phyloP scores from a whole-genome alignment of 2,888 invertebrate species.

The Eupithecia insigniata region DNA sequence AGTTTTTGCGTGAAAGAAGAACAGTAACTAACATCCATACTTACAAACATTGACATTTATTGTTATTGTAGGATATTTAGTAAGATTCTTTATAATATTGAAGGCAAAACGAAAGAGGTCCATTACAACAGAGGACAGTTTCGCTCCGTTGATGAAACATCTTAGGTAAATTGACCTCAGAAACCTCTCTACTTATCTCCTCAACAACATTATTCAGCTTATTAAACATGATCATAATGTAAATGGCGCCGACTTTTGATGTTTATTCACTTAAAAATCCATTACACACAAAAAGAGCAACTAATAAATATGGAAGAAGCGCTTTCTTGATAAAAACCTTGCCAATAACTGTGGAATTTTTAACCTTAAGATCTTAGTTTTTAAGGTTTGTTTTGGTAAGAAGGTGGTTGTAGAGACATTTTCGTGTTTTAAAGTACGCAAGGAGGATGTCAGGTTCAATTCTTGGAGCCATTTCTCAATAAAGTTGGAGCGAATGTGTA shows the following conservation, averaged over 20 bases:
- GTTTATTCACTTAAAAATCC: slow-evolving; percentile 82
- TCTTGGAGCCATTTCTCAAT: slow-evolving; percentile 80
- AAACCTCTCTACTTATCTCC: slow-evolving; percentile 3
- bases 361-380: slow-evolving; percentile 20
- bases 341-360: slow-evolving; percentile 31
- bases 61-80: no score
- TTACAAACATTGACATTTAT: no score
- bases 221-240: slow-evolving; percentile 48
- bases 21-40: no score
- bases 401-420: slow-evolving; percentile 53
- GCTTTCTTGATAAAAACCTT: slow-evolving; percentile 60
- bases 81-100: background rate
- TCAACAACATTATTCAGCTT: slow-evolving; percentile 34
- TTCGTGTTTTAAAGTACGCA: slow-evolving; percentile 72
- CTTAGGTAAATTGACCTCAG: background rate
- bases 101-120: background rate
- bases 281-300: slow-evolving; percentile 79
- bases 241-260: slow-evolving; percentile 56
- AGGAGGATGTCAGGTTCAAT: slow-evolving; percentile 78
- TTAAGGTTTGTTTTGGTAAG: slow-evolving; percentile 46
- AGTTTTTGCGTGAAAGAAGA: no score
- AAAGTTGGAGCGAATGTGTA: slow-evolving; percentile 71
- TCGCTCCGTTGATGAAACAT: background rate
- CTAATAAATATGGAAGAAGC: slow-evolving; percentile 76
- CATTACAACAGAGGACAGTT: background rate